Evolutionary conservation across 2,113 vertebrate species (phyloP).

Genomic region (Pungitius pungitius): DNA sequence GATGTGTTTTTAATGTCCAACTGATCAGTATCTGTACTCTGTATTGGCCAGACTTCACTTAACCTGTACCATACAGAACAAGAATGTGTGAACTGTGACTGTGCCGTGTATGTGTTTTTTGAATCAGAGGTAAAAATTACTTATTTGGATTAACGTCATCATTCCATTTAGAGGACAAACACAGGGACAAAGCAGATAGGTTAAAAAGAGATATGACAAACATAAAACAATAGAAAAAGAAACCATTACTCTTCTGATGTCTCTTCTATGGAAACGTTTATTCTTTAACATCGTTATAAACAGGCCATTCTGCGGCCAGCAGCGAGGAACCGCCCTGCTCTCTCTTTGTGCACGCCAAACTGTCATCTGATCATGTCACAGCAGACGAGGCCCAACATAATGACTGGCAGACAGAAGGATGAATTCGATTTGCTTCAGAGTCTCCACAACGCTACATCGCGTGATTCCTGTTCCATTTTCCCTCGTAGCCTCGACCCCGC

Average conservation of each 20-base stretch:
- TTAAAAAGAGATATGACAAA: constrained; percentile 24
- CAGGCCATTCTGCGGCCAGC: constrained; percentile 28
- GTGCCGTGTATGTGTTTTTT: background rate
- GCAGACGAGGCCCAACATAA: constrained; percentile 41
- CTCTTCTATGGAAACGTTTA: constrained; percentile 38
- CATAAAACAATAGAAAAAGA: constrained; percentile 30
- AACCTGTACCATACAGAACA: background rate
- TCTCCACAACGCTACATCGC: background rate
- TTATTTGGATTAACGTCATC: constrained; percentile 53
- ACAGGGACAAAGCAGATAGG: constrained; percentile 24
- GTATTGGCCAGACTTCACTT: background rate
- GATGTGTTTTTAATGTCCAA: background rate
- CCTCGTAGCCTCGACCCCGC: constrained; percentile 4
- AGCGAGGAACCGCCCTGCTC: constrained; percentile 10
- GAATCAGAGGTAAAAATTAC: constrained; percentile 1
- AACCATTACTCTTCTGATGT: constrained; percentile 33
- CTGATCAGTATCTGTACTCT: background rate
- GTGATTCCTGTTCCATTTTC: constrained; percentile 21
- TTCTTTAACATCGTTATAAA: constrained; percentile 41
- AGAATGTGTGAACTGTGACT: constrained; percentile 10
- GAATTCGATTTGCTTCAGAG: constrained; percentile 31
- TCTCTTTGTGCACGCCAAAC: constrained; percentile 36
- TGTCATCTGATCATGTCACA: constrained; percentile 30
- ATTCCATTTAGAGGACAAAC: constrained; percentile 66
- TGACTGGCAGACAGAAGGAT: constrained; percentile 45